phyloP scores from a whole-genome alignment of 2,113 vertebrate genomes.

The Otocyon megalotis region DNA sequence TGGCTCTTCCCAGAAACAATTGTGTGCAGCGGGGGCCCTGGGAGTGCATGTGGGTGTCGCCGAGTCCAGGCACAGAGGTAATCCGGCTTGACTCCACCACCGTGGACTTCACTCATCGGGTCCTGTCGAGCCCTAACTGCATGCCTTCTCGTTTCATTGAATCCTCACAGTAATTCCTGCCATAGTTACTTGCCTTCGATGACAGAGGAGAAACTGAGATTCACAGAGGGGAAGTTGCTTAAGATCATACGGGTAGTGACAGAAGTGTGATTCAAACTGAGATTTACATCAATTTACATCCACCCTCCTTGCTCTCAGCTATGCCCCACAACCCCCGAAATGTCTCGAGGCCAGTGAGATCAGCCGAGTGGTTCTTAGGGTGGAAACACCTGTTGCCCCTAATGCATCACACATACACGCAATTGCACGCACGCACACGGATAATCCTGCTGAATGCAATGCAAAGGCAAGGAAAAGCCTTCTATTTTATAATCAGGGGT shows the following conservation, averaged over 20 bases:
- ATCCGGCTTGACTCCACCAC: neutral
- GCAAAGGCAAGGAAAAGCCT: neutral
- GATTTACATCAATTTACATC: neutral
- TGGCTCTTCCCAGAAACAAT: neutral
- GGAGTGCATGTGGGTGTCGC: neutral
- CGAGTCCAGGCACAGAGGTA: accelerated
- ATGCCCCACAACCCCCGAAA: neutral
- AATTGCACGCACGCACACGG: neutral
- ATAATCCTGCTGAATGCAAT: neutral
- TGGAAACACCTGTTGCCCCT: neutral
- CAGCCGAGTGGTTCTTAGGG: neutral
- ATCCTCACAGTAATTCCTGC: neutral
- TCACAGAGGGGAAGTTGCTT: neutral
- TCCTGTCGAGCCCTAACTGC: neutral
- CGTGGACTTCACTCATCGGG: neutral
- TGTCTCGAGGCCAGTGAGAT: neutral
- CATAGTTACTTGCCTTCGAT: neutral
- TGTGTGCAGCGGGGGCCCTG: too few relatives aligned
- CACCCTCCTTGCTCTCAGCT: neutral
- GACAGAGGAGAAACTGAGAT: neutral
- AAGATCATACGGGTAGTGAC: neutral
- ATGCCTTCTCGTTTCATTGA: neutral
- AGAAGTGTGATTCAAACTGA: neutral
- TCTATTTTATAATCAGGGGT: neutral
- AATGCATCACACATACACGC: neutral